These are phyloP conservation scores for Myotis vivesi DNA, from an alignment of 2,797 vertebrate species.

Conservation along the genomic window DNA sequence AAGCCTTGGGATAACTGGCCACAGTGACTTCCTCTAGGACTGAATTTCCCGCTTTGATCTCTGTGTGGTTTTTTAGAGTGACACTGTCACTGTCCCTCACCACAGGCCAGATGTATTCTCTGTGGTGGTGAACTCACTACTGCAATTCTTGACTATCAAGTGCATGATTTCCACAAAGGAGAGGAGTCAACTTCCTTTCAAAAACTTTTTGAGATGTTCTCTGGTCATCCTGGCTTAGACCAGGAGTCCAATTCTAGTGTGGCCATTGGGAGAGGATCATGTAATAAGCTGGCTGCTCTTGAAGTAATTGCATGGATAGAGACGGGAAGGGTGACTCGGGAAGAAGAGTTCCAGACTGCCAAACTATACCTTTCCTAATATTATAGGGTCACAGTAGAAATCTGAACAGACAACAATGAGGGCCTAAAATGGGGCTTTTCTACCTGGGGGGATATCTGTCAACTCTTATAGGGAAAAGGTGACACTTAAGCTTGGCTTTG, in stretches of 20 bases:
- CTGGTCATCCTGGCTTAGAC: not conserved
- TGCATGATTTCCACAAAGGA: not conserved
- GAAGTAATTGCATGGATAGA: not conserved
- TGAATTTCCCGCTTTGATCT: not conserved
- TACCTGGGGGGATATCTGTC: not conserved
- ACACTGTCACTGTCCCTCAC: not conserved
- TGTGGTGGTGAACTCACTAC: not conserved
- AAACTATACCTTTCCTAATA: not conserved
- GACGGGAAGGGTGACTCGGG: not conserved
- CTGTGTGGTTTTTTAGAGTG: not conserved
- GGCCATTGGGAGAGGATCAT: not conserved
- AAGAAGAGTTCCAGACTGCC: not conserved
- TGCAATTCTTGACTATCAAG: not conserved
- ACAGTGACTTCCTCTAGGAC: not conserved
- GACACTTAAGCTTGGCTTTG: not conserved
- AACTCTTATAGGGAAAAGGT: not conserved
- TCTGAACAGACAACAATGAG: not conserved
- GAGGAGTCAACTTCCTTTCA: not conserved
- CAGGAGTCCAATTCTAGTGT: not conserved
- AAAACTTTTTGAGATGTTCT: not conserved
- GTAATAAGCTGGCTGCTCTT: not conserved
- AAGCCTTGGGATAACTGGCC: not conserved
- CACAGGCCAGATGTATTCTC: not conserved
- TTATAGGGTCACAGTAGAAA: not conserved
- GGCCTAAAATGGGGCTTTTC: not conserved